phyloP scores from a whole-genome alignment of 2,113 vertebrate genomes.

The Telmatochromis sp. region DNA sequence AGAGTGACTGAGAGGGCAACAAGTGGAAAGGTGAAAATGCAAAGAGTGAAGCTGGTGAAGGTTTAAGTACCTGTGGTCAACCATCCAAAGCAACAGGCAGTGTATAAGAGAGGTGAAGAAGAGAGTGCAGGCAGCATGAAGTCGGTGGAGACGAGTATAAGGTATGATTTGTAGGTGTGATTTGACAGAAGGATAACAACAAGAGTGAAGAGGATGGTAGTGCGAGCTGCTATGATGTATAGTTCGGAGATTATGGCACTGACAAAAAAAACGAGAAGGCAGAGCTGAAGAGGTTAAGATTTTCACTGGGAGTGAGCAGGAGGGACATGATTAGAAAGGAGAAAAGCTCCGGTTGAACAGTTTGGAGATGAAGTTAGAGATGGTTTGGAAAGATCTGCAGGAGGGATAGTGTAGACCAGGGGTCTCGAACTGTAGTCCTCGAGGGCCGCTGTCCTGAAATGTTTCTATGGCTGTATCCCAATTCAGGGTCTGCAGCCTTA shows the following conservation, averaged over 20 bases:
- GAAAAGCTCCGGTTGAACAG: neutral
- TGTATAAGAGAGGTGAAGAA: neutral
- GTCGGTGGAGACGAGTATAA: neutral
- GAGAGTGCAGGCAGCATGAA: neutral
- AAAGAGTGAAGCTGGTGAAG: neutral
- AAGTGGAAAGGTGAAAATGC: neutral
- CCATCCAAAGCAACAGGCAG: neutral
- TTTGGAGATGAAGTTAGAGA: neutral
- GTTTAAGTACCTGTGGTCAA: neutral
- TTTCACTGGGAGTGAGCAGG: neutral
- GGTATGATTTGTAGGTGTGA: neutral
- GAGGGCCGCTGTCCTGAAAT: neutral
- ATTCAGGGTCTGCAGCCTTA: no score
- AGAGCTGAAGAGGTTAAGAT: neutral
- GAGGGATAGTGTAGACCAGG: neutral
- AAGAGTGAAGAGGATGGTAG: neutral
- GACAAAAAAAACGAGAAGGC: neutral
- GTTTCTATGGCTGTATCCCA: neutral
- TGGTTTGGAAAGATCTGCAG: neutral
- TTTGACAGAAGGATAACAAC: neutral
- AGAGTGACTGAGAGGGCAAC: neutral
- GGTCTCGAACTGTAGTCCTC: neutral
- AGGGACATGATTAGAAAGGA: neutral
- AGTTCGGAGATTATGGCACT: neutral
- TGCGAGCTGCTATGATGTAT: neutral